These are phyloP conservation scores for Heliconius hermathena DNA, from an alignment of 1,140 invertebrate genomes.

Conservation along the genomic window DNA sequence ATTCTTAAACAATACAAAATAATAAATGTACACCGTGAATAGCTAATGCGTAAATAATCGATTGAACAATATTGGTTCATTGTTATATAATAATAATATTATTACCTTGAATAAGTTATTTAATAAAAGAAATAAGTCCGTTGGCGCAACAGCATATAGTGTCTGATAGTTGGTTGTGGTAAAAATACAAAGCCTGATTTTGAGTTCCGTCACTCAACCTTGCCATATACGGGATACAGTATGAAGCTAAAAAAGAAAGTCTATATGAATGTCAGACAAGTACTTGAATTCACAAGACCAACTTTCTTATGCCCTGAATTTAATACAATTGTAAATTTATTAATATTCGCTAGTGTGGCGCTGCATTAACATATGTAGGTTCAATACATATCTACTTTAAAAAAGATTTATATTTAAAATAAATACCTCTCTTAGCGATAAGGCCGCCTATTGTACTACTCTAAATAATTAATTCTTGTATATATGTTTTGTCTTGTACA, in stretches of 20 bases:
- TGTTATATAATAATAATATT: background rate
- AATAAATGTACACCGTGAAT: background rate
- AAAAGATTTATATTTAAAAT: too few relatives aligned
- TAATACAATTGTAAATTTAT: background rate
- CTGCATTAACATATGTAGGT: too few relatives aligned
- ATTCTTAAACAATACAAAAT: background rate
- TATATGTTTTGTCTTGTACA: too few relatives aligned
- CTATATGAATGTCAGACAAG: conserved; percentile 10
- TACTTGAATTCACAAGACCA: background rate
- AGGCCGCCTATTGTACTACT: too few relatives aligned
- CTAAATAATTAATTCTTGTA: too few relatives aligned
- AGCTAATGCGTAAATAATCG: background rate
- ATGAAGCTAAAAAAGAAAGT: background rate
- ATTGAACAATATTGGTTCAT: background rate
- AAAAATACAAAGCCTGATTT: too few relatives aligned
- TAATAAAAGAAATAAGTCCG: background rate
- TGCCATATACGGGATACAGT: too few relatives aligned
- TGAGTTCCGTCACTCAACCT: too few relatives aligned
- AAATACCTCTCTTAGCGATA: too few relatives aligned
- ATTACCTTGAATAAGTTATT: background rate
- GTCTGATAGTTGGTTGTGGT: too few relatives aligned
- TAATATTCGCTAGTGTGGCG: background rate
- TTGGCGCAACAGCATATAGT: too few relatives aligned
- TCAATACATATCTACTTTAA: too few relatives aligned
- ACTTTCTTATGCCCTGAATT: conserved; percentile 9